Base-by-base conservation (phyloP, 2,888 invertebrate genomes). In the Papilio elwesi region DNA sequence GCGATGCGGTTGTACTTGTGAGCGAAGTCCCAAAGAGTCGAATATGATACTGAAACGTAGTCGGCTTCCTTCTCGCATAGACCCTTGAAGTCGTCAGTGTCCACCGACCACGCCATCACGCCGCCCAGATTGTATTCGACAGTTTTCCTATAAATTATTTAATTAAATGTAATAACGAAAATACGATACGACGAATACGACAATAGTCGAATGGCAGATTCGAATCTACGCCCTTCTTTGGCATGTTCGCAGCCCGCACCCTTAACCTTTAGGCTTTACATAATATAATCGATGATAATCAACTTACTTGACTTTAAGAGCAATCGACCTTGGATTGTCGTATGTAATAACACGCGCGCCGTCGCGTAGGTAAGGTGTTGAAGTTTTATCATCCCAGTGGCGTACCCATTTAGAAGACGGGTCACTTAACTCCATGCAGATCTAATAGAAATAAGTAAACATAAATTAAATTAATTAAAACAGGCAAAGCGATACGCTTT, bases 51-150 rank as follows among this genome's bases (percentile, higher is more conserved):
- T 0, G 69, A 70, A 0, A 87, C 83, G 76, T 90, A 95, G 65
- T 94, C 92, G 0, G 81, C 79, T 43, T 94, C 94, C 5, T 88
- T 85, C 0, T 77, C 74, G 76, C 97, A 97, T 68, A 94, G 94
- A 0, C 97, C 97, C 36, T 91, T 93, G 85, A 97, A 97, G 87
- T 98, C 98, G 77, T 98, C 98, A 0, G 97, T 98, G 85, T 98
- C 98, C 53, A 97, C 95, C n/a, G 97, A 97, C 98, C 98, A 98
- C 7, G 97, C 95, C 97, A 98, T 97, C 0, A 96, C 94, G 4
- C 98, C 98, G 0, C 95, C 97, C 2, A 98, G 88, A 7, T 94
- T 92, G 78, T 95, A 93, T 75, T 94, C 92, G 83, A 96, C 91
- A 0, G 95, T 95, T 83, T 94, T 95, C 81, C 95, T 94, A 48